Conservation (phyloP, 2,113 vertebrate genomes). For the Hemichromis elongatus region DNA sequence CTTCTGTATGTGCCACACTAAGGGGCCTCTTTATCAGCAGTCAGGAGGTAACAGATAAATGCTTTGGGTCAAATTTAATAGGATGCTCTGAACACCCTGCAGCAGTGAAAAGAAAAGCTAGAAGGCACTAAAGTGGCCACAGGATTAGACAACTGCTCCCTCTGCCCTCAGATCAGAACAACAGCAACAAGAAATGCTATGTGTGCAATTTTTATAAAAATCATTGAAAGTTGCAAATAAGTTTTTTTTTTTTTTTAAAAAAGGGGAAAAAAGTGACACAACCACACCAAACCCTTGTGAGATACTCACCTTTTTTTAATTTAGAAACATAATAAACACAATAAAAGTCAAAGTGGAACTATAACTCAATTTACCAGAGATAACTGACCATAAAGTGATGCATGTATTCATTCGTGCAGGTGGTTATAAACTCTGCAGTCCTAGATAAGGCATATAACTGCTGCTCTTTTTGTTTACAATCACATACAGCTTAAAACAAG, state of each 20-base stretch:
- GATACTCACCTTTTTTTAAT: constrained; percentile 38
- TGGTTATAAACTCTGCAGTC: neutral
- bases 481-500: constrained; percentile 10
- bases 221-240: neutral
- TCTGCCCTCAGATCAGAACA: neutral
- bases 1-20: neutral
- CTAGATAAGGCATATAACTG: neutral
- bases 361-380: constrained; percentile 1
- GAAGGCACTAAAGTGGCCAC: neutral
- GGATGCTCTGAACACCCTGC: neutral
- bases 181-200: neutral
- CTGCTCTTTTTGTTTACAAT: neutral
- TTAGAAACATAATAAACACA: constrained; percentile 50
- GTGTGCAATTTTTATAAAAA: neutral
- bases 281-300: neutral
- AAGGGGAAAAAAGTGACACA: neutral
- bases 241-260: too few relatives aligned
- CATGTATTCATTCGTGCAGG: neutral
- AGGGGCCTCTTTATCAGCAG: constrained; percentile 39
- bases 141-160: neutral
- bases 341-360: neutral
- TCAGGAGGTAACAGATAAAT: constrained; percentile 34
- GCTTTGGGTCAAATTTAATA: neutral
- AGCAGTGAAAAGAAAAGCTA: neutral
- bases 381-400: constrained; percentile 7